Evolutionary conservation across 2,113 vertebrate genomes (phyloP).

Genomic region (Scortum barcoo): DNA sequence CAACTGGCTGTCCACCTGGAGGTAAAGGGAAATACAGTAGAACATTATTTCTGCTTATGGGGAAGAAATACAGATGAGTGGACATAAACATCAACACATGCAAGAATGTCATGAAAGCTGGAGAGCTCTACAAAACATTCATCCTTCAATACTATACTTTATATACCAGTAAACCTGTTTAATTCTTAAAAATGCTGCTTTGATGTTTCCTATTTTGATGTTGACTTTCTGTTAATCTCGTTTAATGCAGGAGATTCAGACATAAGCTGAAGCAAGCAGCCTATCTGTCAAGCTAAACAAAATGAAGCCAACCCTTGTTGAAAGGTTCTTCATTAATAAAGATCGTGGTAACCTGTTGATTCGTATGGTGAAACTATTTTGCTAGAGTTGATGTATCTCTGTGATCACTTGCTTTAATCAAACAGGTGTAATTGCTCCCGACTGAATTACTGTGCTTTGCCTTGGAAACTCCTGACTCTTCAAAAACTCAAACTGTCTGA

Average conservation of each 20-base stretch:
- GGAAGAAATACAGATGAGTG: background rate
- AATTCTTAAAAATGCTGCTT: no score
- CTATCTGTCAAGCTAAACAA: background rate
- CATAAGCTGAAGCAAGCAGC: background rate
- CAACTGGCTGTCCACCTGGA: slow-evolving; percentile 89
- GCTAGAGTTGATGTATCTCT: background rate
- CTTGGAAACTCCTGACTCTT: no score
- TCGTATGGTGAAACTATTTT: background rate
- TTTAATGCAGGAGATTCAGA: background rate
- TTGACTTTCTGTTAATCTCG: background rate
- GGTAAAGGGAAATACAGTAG: background rate
- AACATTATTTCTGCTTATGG: background rate
- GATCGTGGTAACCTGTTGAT: slow-evolving; percentile 5
- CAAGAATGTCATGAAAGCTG: background rate
- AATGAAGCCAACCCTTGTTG: background rate
- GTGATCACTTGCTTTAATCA: background rate
- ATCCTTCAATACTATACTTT: background rate
- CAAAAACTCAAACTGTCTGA: no score
- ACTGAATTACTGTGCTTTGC: no score
- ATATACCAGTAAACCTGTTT: background rate
- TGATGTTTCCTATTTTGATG: background rate
- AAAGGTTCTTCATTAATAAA: background rate
- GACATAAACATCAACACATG: background rate
- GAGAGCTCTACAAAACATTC: background rate
- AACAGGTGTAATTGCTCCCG: background rate